Base-by-base conservation (phyloP, 2,888 invertebrate species). In the Atrina japonica region DNA sequence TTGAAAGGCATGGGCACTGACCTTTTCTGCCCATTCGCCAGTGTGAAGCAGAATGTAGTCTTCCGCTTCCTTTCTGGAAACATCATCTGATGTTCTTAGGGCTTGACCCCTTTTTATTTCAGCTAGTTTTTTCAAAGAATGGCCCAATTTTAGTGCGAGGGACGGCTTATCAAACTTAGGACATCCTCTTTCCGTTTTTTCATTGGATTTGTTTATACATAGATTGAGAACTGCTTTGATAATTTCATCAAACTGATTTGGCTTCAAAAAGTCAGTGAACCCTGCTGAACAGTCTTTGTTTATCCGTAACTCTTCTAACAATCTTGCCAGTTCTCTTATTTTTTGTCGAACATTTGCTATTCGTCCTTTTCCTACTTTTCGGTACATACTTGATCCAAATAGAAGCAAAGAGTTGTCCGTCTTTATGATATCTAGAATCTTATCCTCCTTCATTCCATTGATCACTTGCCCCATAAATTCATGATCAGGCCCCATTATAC, bases 311-410 rank as follows among this genome's bases (percentile, higher is more conserved):
- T 30, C 5, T 14, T 29, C 9, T 5, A 61, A n/a, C 16, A 61
- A 21, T 25, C 49, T 61, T n/a, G 27, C 27, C 21, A 61, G 25
- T 45, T 61, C 49, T 21, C 49, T 27, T 16, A 61, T 7, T 30
- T 47, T 61, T 30, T 61, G 61, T 61, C 47, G 21, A 7, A 61
- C 61, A 49, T 49, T 49, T 16, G 47, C 6, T 11, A n/a, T 29
- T 14, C 49, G 9, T 5, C 18, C 47, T 25, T 9, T 47, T 16
- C 61, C 61, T 29, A 61, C n/a, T 49, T 30, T 61, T 47, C 49
- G 14, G 11, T 49, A 7, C 49, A 30, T 61, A 18, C 16, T 29
- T 11, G 61, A 25, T 14, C 61, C 61, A 14, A 61, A 21, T 23
- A 45, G 16, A n/a, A 29, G 7, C 21, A 61, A 9, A 16, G 18